Evolutionary conservation across 2,113 vertebrate genomes (phyloP), one percentile per base, ranked within the genome.

Genomic region (Coptodon bakossiorum): DNA sequence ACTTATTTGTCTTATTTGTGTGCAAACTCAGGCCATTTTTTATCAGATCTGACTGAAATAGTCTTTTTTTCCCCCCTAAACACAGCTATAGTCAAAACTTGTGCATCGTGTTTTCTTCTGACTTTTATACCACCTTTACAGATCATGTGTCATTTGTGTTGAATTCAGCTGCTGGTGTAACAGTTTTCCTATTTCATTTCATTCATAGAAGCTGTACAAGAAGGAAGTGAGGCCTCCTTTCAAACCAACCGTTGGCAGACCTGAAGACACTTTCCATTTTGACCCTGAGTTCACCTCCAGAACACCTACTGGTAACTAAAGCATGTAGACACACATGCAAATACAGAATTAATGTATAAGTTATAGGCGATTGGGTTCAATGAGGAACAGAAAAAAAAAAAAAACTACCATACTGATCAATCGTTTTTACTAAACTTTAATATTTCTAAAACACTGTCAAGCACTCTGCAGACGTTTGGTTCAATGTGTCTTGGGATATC

Each of bases 251-350:
- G 98, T 98, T 73, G 98, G 98, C 78, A 94, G 98, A 89, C 98
- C 98, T 10, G 98, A 99, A 86, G 98, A 99, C 92, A 99, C 98
- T 24, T 99, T 99, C 94, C 98, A 99, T 95, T 99, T 99, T 85
- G 98, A 99, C 86, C 98, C 98, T 0, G 98, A 99, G 89, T 99
- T 99, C 94, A 99, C 98, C 1, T 97, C 98, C 14, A 96, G 98
- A 88, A 99, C 98, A 4, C 98, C 98, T 56, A 99, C 98, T 93
- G 98, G 98, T 99, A 68, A 89, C 52, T 84, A 6, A 50, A 78
- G 57, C 38, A 50, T 13, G 38, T 52, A 80, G 22, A 54, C 17
- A 38, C 80, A 82, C 6, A 17, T 56, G n/a, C 14, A 52, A 19
- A 81, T 31, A 50, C 14, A 66, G 19, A 80, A 24, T 54, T 31